phyloP scores from a whole-genome alignment of 2,888 invertebrate genomes.

The Ornithoptera priamus region DNA sequence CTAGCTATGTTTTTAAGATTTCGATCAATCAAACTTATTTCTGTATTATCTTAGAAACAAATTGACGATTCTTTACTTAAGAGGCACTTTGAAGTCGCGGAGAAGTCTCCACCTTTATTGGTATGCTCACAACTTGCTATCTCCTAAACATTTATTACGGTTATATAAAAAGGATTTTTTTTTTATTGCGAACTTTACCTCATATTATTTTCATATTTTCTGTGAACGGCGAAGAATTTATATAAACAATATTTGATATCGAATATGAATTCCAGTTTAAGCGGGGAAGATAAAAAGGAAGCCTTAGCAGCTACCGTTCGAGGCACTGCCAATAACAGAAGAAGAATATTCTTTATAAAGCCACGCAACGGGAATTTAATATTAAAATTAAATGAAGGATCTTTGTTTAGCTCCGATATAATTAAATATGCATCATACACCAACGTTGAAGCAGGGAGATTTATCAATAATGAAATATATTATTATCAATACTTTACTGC shows the following conservation, averaged over 20 bases:
- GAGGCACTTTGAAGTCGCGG: background rate
- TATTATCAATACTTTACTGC: too few relatives aligned
- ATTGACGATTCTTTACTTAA: background rate
- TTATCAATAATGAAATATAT: too few relatives aligned
- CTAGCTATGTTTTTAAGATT: background rate
- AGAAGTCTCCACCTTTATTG: background rate
- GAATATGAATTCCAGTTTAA: conserved; percentile 28
- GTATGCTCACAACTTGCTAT: background rate
- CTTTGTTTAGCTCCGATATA: background rate
- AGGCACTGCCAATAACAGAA: conserved; percentile 36
- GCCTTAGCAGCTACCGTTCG: conserved; percentile 30
- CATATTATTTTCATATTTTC: background rate
- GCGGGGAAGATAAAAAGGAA: conserved; percentile 39
- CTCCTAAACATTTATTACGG: background rate
- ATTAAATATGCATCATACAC: background rate
- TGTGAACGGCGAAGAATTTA: conserved; percentile 14
- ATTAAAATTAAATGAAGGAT: conserved; percentile 22
- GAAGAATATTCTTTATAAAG: conserved; percentile 34
- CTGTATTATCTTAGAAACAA: background rate
- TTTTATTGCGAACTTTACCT: background rate
- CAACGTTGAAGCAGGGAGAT: background rate
- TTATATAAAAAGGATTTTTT: background rate
- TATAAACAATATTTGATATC: conserved; percentile 22
- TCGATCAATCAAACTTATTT: background rate
- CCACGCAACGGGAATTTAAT: conserved; percentile 37